Conservation (phyloP, 1,140 invertebrate species). For the Drosophila willistoni region DNA sequence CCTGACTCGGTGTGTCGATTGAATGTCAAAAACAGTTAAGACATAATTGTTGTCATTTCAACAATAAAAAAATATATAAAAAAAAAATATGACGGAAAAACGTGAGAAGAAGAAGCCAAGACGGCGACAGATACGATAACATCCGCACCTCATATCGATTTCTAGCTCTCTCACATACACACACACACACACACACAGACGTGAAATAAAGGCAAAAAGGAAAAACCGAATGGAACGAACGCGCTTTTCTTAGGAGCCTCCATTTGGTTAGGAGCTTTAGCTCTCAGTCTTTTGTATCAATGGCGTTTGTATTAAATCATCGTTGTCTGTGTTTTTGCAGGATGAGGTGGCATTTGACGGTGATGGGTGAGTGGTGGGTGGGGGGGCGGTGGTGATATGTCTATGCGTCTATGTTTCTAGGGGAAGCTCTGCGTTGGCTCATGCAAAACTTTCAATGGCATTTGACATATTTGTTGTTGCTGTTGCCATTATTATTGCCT, state of each 20-base stretch:
- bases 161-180: constrained; percentile 28
- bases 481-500: constrained; percentile 16
- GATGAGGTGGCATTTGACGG: no score
- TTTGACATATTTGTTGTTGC: constrained; percentile 40
- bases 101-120: constrained; percentile 22
- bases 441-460: constrained; percentile 72
- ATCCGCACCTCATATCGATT: constrained; percentile 61
- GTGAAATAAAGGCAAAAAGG: background rate
- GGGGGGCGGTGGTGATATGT: background rate
- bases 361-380: background rate
- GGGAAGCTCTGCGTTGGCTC: constrained; percentile 21
- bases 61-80: constrained; percentile 31
- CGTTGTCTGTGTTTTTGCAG: constrained; percentile 26
- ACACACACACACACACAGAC: constrained; percentile 3
- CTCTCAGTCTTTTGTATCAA: constrained; percentile 33
- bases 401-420: background rate
- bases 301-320: constrained; percentile 63
- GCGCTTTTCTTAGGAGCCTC: constrained; percentile 3
- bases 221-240: constrained; percentile 31
- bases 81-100: constrained; percentile 14
- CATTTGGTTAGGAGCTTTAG: constrained; percentile 4
- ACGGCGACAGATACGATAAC: constrained; percentile 10
- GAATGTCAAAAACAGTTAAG: constrained; percentile 74
- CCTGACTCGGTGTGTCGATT: constrained; percentile 45
- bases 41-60: constrained; percentile 76